These are phyloP conservation scores for Paedocypris sp. DNA, from an alignment of 2,113 vertebrate species.

Conservation along the genomic window DNA sequence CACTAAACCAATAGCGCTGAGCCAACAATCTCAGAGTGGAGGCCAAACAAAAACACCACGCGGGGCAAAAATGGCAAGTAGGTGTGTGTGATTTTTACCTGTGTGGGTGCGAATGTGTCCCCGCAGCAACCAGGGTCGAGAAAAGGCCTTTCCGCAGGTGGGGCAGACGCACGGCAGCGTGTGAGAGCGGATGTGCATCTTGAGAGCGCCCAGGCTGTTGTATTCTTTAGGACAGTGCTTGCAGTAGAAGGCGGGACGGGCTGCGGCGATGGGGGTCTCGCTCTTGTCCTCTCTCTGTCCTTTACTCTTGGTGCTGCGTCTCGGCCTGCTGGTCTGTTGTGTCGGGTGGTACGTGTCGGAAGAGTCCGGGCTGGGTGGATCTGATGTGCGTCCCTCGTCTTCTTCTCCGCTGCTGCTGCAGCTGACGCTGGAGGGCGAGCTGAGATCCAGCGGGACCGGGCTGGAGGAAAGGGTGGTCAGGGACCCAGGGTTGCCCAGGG, in stretches of 20 bases:
- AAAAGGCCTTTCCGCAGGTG: constrained; percentile 95
- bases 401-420: constrained; percentile 81
- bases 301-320: constrained; percentile 71
- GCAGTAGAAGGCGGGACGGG: constrained; percentile 76
- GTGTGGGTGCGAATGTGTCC: constrained; percentile 97
- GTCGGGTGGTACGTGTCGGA: constrained; percentile 72
- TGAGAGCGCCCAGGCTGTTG: constrained; percentile 87
- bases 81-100: constrained; percentile 50
- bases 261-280: constrained; percentile 39
- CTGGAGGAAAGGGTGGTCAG: constrained; percentile 49
- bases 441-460: constrained; percentile 73
- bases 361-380: constrained; percentile 79
- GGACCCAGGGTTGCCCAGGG: constrained; percentile 61
- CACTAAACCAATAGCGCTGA: constrained; percentile 21
- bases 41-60: constrained; percentile 46
- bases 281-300: constrained; percentile 55
- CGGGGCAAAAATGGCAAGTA: constrained; percentile 8
- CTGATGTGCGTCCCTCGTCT: constrained; percentile 80
- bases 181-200: constrained; percentile 98
- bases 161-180: constrained; percentile 90
- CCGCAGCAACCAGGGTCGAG: constrained; percentile 89
- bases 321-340: constrained; percentile 53
- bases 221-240: constrained; percentile 96
- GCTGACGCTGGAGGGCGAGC: constrained; percentile 64
- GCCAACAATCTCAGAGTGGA: constrained; percentile 65